Evolutionary conservation across 2,888 invertebrate genomes (phyloP).

Genomic region (Arge pagana): DNA sequence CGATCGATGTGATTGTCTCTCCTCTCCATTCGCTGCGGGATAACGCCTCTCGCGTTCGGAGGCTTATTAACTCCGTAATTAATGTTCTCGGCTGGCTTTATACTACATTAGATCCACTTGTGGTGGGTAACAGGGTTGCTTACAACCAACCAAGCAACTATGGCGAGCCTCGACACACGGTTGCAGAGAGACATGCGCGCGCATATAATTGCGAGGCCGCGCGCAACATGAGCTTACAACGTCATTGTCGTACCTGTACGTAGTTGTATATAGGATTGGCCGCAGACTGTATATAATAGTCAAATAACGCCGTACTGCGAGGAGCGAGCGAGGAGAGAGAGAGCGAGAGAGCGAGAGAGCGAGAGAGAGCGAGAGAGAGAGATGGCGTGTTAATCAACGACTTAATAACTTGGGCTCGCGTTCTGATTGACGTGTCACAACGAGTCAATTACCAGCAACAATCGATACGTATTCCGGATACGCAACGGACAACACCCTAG

Average conservation of each 20-base stretch:
- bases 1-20: too few relatives aligned
- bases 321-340: not conserved
- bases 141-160: slow-evolving; percentile 28
- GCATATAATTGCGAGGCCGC: too few relatives aligned
- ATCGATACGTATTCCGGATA: slow-evolving; percentile 55
- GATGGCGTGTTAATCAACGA: slow-evolving; percentile 49
- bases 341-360: not conserved
- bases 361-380: slow-evolving; percentile 5
- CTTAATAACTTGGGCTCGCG: slow-evolving; percentile 54
- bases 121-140: slow-evolving; percentile 53
- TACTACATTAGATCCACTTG: slow-evolving; percentile 53
- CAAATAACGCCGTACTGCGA: not conserved
- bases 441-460: slow-evolving; percentile 56
- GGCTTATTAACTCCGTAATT: slow-evolving; percentile 55
- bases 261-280: too few relatives aligned
- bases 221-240: too few relatives aligned
- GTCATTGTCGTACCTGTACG: too few relatives aligned
- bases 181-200: too few relatives aligned
- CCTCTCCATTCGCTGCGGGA: not conserved
- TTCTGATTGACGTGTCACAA: slow-evolving; percentile 54
- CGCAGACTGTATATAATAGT: too few relatives aligned
- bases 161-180: slow-evolving; percentile 33
- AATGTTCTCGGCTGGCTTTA: slow-evolving; percentile 44
- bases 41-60: slow-evolving; percentile 29
- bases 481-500: slow-evolving; percentile 34